phyloP scores from a whole-genome alignment of 2,888 invertebrate species.

The Chrysopilus asiliformis region DNA sequence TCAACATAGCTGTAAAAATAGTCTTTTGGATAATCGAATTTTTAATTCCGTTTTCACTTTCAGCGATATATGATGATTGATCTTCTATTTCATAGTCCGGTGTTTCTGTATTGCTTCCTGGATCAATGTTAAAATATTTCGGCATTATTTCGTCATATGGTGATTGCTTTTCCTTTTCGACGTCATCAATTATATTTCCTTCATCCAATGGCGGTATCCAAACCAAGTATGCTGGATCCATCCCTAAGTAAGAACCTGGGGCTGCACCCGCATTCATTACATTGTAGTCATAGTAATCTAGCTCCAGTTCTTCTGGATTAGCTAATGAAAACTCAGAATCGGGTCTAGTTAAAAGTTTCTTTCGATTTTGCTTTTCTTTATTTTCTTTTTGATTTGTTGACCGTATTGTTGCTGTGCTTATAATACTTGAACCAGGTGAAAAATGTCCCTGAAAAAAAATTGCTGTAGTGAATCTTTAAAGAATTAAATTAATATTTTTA shows the following conservation, averaged over 20 bases:
- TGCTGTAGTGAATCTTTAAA: too few relatives aligned
- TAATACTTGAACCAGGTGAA: conserved; percentile 53
- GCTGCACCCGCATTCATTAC: conserved; percentile 71
- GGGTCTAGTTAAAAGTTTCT: conserved; percentile 47
- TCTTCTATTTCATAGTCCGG: conserved; percentile 38
- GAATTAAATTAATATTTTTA: too few relatives aligned
- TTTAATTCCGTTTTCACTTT: conserved; percentile 30
- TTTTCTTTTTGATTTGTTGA: conserved; percentile 58
- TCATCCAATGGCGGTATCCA: conserved; percentile 77
- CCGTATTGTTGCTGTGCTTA: conserved; percentile 51
- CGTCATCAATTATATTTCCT: conserved; percentile 49
- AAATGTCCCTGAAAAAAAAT: conserved; percentile 51
- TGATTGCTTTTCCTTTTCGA: conserved; percentile 35
- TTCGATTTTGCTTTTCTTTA: conserved; percentile 66
- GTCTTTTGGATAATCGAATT: conserved; percentile 7
- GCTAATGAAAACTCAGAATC: conserved; percentile 67
- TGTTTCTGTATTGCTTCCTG: conserved; percentile 54
- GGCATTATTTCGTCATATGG: conserved; percentile 39
- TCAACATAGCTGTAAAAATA: conserved; percentile 7
- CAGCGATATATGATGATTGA: conserved; percentile 35
- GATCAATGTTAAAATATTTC: conserved; percentile 38
- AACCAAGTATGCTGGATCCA: conserved; percentile 78
- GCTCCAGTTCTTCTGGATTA: conserved; percentile 62
- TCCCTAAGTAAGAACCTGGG: conserved; percentile 74
- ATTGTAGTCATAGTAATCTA: conserved; percentile 83